Evolutionary conservation across 2,797 vertebrate species (phyloP), one percentile per base, ranked within the genome.

Genomic region (Telmatherina bonti): DNA sequence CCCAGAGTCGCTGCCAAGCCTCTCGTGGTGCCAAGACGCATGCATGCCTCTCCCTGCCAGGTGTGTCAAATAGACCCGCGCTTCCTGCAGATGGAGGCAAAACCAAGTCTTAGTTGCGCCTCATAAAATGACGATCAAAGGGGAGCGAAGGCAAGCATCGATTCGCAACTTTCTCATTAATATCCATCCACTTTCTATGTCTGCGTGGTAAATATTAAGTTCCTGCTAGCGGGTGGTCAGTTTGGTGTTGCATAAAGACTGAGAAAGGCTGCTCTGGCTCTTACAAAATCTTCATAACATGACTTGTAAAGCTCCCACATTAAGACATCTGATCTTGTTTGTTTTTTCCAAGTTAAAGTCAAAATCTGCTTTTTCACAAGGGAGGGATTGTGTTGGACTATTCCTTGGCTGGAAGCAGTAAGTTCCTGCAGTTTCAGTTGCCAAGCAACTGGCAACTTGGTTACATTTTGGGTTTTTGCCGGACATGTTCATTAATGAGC

Each of bases 11-110:
- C 66, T 67, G 82, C 85, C 85, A 78, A 83, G 69, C 47, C 27
- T 72, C 69, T 74, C n/a, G 0, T 63, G 1, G 52, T 9, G 81
- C 75, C 64, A 49, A 41, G 69, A 74, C 29, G 59, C 76, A 69
- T 53, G 67, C 73, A 60, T 36, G 65, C 38, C 51, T 70, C 1
- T 63, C 47, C 67, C 54, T 63, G 58, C 53, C 31, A 31, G 61
- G 16, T 70, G 79, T 65, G 58, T 65, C 84, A 82, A 72, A 78
- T 60, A 62, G 78, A 74, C 63, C n/a, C 2, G 26, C 74, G 78
- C 83, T 84, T 70, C 67, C 67, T 72, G 84, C 72, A 74, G 85
- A 84, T 72, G 62, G 65, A 58, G 7, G 63, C 57, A 53, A 64
- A 83, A 79, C 41, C 11, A 76, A 70, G 36, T 8, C 70, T 62